These are phyloP conservation scores for Halcyon malimbica DNA, from an alignment of 2,113 vertebrate genomes.

Conservation along the genomic window DNA sequence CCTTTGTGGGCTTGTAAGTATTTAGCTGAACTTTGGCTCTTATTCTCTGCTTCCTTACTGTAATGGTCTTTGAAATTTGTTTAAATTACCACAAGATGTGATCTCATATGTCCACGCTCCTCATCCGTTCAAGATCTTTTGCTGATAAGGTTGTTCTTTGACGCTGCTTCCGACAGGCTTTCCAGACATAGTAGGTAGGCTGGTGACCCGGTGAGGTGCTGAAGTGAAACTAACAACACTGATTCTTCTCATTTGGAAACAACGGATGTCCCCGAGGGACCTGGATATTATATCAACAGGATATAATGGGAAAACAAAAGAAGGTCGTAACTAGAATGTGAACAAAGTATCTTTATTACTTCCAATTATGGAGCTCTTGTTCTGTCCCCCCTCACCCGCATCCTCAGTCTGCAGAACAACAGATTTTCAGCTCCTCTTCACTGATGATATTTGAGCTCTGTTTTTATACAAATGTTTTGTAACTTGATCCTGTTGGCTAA, in stretches of 20 bases:
- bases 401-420: background rate
- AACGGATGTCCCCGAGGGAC: conserved; percentile 26
- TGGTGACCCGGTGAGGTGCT: background rate
- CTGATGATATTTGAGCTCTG: background rate
- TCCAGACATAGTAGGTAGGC: background rate
- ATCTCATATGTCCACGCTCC: background rate
- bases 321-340: background rate
- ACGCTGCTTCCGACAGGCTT: background rate
- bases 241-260: conserved; percentile 23
- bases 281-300: conserved; percentile 55
- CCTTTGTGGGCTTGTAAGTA: background rate
- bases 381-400: background rate
- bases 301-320: conserved; percentile 53
- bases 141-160: conserved; percentile 33
- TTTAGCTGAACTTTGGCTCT: background rate
- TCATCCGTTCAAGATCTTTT: conserved; percentile 31
- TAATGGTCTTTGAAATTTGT: background rate
- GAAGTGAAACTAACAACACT: conserved; percentile 25
- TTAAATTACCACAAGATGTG: conserved; percentile 34
- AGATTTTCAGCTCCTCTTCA: background rate
- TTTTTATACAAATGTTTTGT: conserved; percentile 9
- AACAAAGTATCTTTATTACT: background rate
- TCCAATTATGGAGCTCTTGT: conserved; percentile 41
- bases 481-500: background rate
- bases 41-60: background rate